Conservation (phyloP, 2,113 vertebrate genomes). For the Etheostoma cragini region DNA sequence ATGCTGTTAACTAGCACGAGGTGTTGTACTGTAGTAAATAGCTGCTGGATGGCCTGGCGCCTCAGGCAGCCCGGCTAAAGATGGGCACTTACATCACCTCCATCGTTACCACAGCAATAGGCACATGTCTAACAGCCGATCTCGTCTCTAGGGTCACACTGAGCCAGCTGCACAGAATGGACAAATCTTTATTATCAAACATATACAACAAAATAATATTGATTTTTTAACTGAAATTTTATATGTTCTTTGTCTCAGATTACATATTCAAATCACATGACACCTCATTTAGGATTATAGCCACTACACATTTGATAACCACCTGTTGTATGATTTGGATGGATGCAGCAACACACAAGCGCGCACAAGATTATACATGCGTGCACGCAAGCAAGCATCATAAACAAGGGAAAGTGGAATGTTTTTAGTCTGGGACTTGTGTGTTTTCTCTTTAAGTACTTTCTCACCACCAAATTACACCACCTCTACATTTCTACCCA, state of each 20-base stretch:
- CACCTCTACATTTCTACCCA: conserved; percentile 56
- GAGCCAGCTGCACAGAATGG: conserved; percentile 42
- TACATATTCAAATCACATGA: background rate
- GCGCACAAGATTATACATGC: conserved; percentile 8
- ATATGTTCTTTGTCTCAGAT: background rate
- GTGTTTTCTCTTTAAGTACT: conserved; percentile 42
- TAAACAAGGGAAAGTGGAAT: conserved; percentile 19
- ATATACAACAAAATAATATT: background rate
- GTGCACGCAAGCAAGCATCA: conserved; percentile 9
- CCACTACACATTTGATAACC: background rate
- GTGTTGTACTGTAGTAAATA: conserved; percentile 70
- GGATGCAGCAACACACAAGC: conserved; percentile 11
- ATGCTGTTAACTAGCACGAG: conserved; percentile 39
- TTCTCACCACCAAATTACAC: conserved; percentile 63
- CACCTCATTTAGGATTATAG: conserved; percentile 18
- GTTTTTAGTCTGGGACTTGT: conserved; percentile 36
- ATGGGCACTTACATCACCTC: conserved; percentile 73
- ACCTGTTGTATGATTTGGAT: conserved; percentile 13
- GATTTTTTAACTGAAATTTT: conserved; percentile 2
- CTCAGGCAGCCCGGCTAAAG: conserved; percentile 71
- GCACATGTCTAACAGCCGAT: conserved; percentile 38
- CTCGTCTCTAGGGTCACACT: conserved; percentile 36
- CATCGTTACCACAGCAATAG: conserved; percentile 54
- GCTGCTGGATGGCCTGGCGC: conserved; percentile 65
- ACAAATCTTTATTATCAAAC: conserved; percentile 21